Base-by-base conservation (phyloP, 2,888 invertebrate genomes). In the Phasia obesa region DNA sequence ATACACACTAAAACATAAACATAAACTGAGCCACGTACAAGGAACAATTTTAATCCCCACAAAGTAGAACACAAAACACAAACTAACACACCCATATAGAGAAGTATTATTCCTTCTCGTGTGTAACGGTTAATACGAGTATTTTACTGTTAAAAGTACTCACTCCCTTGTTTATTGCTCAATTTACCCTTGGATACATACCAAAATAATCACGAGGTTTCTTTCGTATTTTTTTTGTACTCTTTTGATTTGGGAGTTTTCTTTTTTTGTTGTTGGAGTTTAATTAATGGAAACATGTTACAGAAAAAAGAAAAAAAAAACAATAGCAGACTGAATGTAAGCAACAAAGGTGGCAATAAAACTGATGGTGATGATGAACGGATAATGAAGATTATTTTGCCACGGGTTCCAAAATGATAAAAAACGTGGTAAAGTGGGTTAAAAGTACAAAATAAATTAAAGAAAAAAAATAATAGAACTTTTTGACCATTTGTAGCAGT, bases 111-210 rank as follows among this genome's bases (percentile, higher is more conserved):
- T 27, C 42, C 15, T 53, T 42, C 19, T 38, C 38, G 15, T 42
- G 13, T 51, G 35, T 60, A 71, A 60, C 49, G 35, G 49, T 71
- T 49, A 25, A 38, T 51, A 42, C 19, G 55, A 62, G 25, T 35
- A 53, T 70, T 67, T 62, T 38, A 62, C 55, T 70, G 42, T 7
- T 7, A 60, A 55, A 51, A 31, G 2, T 13, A 5, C 51, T 21
- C 51, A 57, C 38, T 51, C 49, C 42, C 51, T 11, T 15, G 17
- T 21, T n/a, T 53, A 23, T 53, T 44, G 53, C 57, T 65, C 65
- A 80, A 53, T 55, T 59, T 47, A 60, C 53, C 35, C 44, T 79
- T 53, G 79, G 47, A 78, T 78, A 69, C 64, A 60, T 55, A 73
- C 59, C 31, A 70, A 73, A 75, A 53, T 15, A 62, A 35, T 44